Evolutionary conservation across 2,888 invertebrate genomes (phyloP), one percentile per base, ranked within the genome.

Genomic region (Hofmannophila pseudospretella): DNA sequence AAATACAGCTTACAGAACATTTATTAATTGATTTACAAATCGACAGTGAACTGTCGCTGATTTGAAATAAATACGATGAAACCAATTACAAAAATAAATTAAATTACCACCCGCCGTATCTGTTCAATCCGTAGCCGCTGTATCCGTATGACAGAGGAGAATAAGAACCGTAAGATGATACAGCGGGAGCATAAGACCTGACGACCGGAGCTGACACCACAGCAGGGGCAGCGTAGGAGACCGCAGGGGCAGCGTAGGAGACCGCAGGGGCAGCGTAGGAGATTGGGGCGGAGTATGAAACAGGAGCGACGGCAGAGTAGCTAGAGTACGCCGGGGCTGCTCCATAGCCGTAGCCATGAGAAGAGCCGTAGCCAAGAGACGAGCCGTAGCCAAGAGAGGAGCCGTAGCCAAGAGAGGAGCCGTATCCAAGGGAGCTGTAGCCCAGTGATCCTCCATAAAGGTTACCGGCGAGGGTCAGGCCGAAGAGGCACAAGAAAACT

Each of bases 401-500:
- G n/a, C 23, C 27, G 27, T 27, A 27, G 16, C 16, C 16, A 16
- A 16, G 16, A 7, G n/a, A n/a, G 12, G n/a, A n/a, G 11, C n/a
- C 2, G 7, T 27, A 27, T 2, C 27, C 27, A 4, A 19, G 47
- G 16, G 58, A 53, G 26, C 40, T 22, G 44, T 60, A 51, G 12
- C 51, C 54, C 11, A 49, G 46, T 7, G 50, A 40, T 4, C 54
- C 53, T 11, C 67, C 64, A 10, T 58, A 49, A 20, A 70, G 58
- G 48, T 64, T 59, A 10, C 76, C 67, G 12, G 70, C 76, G 28
- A 52, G 50, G 28, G 61, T 58, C 29, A 68, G 34, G 46, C 68
- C 67, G 36, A 76, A 49, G 14, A 72, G 58, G 59, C 73, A 70
- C 42, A 72, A 40, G 39, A 70, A 35, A 27, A 61, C 52, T n/a